Base-by-base conservation (phyloP, 2,113 vertebrate species). In the Plectropomus leopardus region DNA sequence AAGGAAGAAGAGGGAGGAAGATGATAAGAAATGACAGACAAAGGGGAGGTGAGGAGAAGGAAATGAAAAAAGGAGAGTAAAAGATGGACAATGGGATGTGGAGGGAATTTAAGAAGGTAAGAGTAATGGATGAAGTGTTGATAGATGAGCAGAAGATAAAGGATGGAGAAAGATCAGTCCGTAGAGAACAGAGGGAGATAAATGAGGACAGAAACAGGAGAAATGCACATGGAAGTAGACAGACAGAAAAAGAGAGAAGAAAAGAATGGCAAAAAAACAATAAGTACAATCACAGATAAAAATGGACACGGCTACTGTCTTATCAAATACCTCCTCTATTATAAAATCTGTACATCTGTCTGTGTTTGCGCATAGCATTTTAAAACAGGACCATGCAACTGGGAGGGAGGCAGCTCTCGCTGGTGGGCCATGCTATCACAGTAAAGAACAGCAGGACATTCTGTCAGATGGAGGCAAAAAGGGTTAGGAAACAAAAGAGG, bases 381-480 rank as follows among this genome's bases (percentile, higher is more conserved):
- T 80, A 60, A 73, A 82, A 84, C 55, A 68, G 65, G 47, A 90
- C 73, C 94, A 94, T 95, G 94, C 94, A 92, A 54, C 78, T 83
- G 80, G 79, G 75, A 76, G 60, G 74, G 86, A 71, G 79, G 48
- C 69, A 73, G 75, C 78, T 70, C 61, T 85, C 32, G 74, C 61
- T 79, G 36, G 45, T 77, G 84, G 65, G 86, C 89, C 94, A 93
- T 94, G 93, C 94, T 80, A 57, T 81, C 86, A 90, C 82, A 89
- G 67, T 42, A 80, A 80, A 86, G 82, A 87, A 59, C 67, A 88
- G 76, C 76, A 73, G 63, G 69, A 76, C 81, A 60, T 83, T 88
- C 80, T 86, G 84, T 84, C 86, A 84, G 76, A 85, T 81, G 88
- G 85, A 82, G 87, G 86, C 84, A 89, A 88, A 84, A 83, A 76